Conservation (phyloP, 2,888 invertebrate genomes). For the Syrphus vitripennis region DNA sequence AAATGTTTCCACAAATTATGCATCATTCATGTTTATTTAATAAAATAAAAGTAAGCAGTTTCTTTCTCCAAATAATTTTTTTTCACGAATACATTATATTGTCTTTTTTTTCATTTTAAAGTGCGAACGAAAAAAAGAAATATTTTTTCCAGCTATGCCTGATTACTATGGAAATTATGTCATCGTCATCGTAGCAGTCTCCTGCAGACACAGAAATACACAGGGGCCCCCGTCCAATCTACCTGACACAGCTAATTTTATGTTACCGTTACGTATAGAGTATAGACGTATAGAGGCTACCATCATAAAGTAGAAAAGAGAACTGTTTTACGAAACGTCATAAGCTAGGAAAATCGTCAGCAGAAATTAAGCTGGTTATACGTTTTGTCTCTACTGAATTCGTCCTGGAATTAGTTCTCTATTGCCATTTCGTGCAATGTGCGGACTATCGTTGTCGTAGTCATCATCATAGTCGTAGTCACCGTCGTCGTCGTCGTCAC, state of each 20-base stretch:
- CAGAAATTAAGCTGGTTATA: conserved; percentile 39
- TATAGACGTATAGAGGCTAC: background rate
- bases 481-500: conserved; percentile 1
- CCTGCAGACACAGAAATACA: conserved; percentile 9
- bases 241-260: conserved; percentile 16
- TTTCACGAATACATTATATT: background rate
- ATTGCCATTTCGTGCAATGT: conserved; percentile 28
- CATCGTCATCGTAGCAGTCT: conserved; percentile 36
- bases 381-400: conserved; percentile 42
- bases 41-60: too few species aligned
- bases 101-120: background rate
- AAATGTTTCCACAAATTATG: too few species aligned
- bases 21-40: too few species aligned
- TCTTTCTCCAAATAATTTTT: too few species aligned
- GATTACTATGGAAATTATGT: conserved; percentile 65
- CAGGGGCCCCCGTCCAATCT: background rate
- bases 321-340: background rate
- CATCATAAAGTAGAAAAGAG: background rate
- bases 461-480: background rate
- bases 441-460: conserved; percentile 10
- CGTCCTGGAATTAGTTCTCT: conserved; percentile 26
- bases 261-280: background rate
- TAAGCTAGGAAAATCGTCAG: conserved; percentile 28
- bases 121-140: background rate
- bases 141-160: conserved; percentile 32